These are phyloP conservation scores for Drosophila subpulchrella DNA, from an alignment of 1,140 invertebrate genomes.

Conservation along the genomic window DNA sequence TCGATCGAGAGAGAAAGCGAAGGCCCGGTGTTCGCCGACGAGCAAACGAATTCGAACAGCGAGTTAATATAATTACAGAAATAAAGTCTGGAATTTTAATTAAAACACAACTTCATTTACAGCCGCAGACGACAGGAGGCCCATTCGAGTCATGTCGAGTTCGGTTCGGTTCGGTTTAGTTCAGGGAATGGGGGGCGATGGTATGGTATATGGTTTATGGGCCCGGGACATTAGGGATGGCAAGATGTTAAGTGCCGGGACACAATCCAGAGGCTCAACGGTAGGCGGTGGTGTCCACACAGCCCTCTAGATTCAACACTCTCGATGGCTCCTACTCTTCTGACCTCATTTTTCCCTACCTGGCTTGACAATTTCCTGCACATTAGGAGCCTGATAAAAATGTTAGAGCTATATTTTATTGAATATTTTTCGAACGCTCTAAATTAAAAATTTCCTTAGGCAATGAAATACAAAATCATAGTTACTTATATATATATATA, in stretches of 20 bases:
- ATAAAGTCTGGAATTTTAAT: constrained; percentile 84
- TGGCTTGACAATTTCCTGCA: too few relatives aligned
- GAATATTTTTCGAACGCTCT: too few relatives aligned
- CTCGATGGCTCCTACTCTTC: not conserved
- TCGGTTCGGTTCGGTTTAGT: constrained; percentile 7
- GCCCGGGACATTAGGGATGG: not conserved
- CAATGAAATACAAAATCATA: too few relatives aligned
- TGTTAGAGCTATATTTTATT: too few relatives aligned
- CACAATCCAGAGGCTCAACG: constrained; percentile 3
- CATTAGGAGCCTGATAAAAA: too few relatives aligned
- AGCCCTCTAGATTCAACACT: too few relatives aligned
- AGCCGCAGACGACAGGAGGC: constrained; percentile 71
- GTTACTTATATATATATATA: too few relatives aligned
- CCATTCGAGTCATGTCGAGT: constrained; percentile 10
- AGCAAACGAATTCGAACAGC: constrained; percentile 67
- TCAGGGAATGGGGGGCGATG: not conserved
- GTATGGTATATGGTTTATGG: not conserved
- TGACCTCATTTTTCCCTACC: not conserved
- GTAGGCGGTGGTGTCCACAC: too few relatives aligned
- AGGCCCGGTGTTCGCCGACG: constrained; percentile 4
- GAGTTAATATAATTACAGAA: constrained; percentile 84
- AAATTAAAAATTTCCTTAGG: too few relatives aligned
- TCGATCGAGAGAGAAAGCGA: constrained; percentile 58
- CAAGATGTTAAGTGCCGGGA: not conserved
- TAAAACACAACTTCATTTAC: constrained; percentile 83